A percentile compares a stretch with the other conserved stretches of the same genome.
Evolutionary conservation across 2,797 vertebrate genomes (phyloP).

Genomic region (Schizopygopsis malacanthus): DNA sequence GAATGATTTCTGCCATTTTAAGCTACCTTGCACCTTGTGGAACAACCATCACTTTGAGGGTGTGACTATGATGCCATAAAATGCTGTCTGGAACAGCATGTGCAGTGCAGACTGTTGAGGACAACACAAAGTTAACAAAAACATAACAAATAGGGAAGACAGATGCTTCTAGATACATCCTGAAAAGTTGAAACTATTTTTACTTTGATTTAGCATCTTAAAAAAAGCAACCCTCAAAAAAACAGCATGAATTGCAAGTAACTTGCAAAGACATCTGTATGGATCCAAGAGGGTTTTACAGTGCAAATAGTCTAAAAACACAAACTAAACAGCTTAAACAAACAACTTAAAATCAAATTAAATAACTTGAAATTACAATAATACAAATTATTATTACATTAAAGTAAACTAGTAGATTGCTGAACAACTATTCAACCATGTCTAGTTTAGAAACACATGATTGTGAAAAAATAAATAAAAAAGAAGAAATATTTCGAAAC

Average conservation of each 20-base stretch:
- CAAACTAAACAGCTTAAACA: background rate
- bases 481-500: background rate
- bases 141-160: background rate
- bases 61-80: background rate
- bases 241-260: background rate
- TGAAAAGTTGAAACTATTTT: background rate
- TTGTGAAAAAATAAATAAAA: background rate
- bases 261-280: background rate
- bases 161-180: background rate
- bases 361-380: background rate
- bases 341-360: too few relatives aligned
- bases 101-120: background rate
- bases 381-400: background rate
- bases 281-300: background rate
- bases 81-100: background rate
- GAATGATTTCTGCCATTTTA: too few relatives aligned
- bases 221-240: background rate
- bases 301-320: background rate
- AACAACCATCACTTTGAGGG: too few relatives aligned
- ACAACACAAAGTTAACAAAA: background rate
- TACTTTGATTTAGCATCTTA: background rate
- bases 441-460: background rate
- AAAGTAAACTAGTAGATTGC: too few relatives aligned
- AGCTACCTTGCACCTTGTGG: too few relatives aligned
- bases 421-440: background rate